Evolutionary conservation across 37 sponge, comb jelly and placozoan species (phyloP), one percentile per base, ranked within the genome.

Genomic region (Chondrosia reniformis): DNA sequence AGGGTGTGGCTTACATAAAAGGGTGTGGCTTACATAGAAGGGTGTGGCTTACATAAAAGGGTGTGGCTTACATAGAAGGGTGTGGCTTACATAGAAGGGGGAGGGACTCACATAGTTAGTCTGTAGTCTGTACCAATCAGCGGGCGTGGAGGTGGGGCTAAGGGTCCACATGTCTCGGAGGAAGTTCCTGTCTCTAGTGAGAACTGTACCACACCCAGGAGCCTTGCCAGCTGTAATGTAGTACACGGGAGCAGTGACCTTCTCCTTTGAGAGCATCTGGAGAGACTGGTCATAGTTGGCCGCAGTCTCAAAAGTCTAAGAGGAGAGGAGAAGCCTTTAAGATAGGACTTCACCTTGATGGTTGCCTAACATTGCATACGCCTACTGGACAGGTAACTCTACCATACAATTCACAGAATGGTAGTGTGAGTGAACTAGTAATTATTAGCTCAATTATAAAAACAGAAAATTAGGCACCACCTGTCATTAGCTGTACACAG

Each of bases 41-140:
- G n/a, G n/a, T n/a, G n/a, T n/a, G n/a, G n/a, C n/a, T n/a, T n/a
- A n/a, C n/a, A n/a, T n/a, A n/a, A n/a, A n/a, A n/a, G n/a, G n/a
- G n/a, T n/a, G n/a, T n/a, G n/a, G n/a, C n/a, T n/a, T n/a, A n/a
- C n/a, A n/a, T n/a, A n/a, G n/a, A n/a, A n/a, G n/a, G n/a, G n/a
- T n/a, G n/a, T n/a, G n/a, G n/a, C n/a, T n/a, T n/a, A n/a, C n/a
- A n/a, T n/a, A n/a, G n/a, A n/a, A n/a, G n/a, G n/a, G n/a, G n/a
- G n/a, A n/a, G n/a, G n/a, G 0, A 58, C 89, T 52, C 58, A 89
- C 89, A 43, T 89, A 89, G 85, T 89, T 89, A 25, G 89, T 89
- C 33, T 89, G 82, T 85, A 89, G 44, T 0, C 84, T 43, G 63
- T 89, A 89, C 89, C 89, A 89, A 57, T 43, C 62, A 66, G 80